Conservation (phyloP, 2,797 vertebrate genomes). For the Neomorphus geoffroyi region DNA sequence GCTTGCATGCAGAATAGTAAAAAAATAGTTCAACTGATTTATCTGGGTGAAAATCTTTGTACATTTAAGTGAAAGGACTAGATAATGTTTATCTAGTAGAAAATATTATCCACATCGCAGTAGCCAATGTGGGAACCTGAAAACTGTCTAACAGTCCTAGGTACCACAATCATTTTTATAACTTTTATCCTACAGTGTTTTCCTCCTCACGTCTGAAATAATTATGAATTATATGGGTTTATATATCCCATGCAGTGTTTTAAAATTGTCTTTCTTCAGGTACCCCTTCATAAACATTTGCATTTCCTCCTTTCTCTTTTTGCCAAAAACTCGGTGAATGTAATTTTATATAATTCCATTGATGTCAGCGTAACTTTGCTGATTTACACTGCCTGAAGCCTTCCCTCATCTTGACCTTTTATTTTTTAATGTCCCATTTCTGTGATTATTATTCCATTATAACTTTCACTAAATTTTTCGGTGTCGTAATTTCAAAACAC, state of each 20-base stretch:
- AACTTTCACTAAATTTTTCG: neutral
- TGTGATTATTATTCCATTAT: neutral
- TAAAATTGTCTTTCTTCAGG: neutral
- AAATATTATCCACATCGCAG: neutral
- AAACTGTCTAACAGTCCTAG: neutral
- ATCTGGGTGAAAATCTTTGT: neutral
- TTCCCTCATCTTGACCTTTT: neutral
- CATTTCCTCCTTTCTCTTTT: neutral
- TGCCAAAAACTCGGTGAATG: neutral
- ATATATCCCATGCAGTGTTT: neutral
- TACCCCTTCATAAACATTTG: neutral
- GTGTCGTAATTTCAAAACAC: neutral
- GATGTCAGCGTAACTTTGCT: neutral
- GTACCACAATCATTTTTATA: neutral
- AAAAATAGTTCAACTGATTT: neutral
- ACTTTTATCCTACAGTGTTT: neutral
- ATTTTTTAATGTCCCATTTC: neutral
- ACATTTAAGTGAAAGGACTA: neutral
- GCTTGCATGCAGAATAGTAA: neutral
- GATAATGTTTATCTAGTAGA: neutral
- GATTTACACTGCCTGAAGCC: neutral
- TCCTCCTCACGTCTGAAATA: neutral
- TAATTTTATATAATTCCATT: neutral
- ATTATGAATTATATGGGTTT: neutral
- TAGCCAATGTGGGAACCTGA: neutral